Conservation (phyloP, 2,888 invertebrate genomes). For the Sipha maydis region DNA sequence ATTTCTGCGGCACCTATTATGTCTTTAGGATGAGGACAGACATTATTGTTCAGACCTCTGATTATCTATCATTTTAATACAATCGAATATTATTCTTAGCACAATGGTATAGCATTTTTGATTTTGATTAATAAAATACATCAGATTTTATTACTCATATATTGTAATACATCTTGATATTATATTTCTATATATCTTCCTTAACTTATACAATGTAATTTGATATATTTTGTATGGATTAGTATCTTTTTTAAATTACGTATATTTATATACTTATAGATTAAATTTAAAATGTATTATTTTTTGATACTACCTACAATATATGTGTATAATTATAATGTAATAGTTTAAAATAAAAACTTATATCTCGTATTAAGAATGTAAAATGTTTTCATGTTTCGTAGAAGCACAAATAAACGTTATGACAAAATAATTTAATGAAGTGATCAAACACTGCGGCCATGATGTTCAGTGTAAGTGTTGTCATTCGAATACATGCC, state of each 20-base stretch:
- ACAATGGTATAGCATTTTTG: background rate
- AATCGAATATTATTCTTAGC: background rate
- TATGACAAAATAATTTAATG: background rate
- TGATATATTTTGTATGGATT: background rate
- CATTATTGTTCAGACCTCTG: background rate
- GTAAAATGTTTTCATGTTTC: background rate
- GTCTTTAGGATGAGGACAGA: slow-evolving; percentile 21
- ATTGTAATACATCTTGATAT: background rate
- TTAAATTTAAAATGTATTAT: background rate
- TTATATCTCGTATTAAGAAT: background rate
- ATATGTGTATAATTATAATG: background rate
- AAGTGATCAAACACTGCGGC: background rate
- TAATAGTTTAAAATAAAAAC: background rate
- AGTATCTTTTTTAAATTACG: background rate
- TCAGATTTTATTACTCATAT: background rate
- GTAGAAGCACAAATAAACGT: background rate
- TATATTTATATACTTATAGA: background rate
- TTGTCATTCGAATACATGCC: slow-evolving; percentile 18
- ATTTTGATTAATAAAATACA: background rate
- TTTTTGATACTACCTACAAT: background rate
- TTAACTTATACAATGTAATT: background rate
- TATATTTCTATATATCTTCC: background rate
- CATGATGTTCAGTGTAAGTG: background rate
- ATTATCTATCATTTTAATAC: background rate
- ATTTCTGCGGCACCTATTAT: slow-evolving; percentile 15